A percentile compares a stretch with the other conserved stretches of the same genome.
phyloP scores from a whole-genome alignment of 1,140 invertebrate genomes.

The Laodelphax striatellus region DNA sequence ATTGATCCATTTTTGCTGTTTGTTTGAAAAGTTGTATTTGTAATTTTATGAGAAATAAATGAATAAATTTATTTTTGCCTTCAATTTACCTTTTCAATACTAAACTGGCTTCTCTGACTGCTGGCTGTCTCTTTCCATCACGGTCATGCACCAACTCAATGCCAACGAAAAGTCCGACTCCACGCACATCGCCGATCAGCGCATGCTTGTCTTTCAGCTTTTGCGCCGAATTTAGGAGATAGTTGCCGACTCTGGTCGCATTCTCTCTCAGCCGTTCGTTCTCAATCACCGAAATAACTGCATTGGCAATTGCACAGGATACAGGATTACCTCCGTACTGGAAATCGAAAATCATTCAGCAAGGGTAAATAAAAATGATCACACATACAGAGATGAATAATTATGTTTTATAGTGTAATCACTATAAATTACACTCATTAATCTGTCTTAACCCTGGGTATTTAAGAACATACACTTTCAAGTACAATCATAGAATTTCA shows the following conservation, averaged over 20 bases:
- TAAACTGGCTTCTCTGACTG: constrained; percentile 67
- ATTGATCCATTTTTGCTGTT: no score
- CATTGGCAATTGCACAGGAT: constrained; percentile 88
- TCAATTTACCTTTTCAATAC: constrained; percentile 53
- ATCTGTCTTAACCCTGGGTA: no score
- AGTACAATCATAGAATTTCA: no score
- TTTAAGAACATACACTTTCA: no score
- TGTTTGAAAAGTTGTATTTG: no score
- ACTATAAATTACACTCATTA: no score
- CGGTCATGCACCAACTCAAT: constrained; percentile 83
- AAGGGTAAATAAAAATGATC: not conserved
- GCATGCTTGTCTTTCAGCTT: constrained; percentile 59
- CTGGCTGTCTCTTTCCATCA: constrained; percentile 60
- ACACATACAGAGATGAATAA: not conserved
- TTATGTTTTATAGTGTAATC: no score
- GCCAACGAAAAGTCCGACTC: constrained; percentile 84
- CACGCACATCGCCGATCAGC: constrained; percentile 80
- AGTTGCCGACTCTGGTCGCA: constrained; percentile 66
- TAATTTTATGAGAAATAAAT: no score
- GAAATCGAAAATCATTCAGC: constrained; percentile 18
- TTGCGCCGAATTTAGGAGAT: constrained; percentile 57
- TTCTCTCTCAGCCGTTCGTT: constrained; percentile 75
- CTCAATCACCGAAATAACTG: constrained; percentile 89
- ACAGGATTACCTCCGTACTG: constrained; percentile 97
- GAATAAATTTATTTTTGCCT: no score